phyloP scores from a whole-genome alignment of 2,113 vertebrate genomes.

The Trachemys scripta region DNA sequence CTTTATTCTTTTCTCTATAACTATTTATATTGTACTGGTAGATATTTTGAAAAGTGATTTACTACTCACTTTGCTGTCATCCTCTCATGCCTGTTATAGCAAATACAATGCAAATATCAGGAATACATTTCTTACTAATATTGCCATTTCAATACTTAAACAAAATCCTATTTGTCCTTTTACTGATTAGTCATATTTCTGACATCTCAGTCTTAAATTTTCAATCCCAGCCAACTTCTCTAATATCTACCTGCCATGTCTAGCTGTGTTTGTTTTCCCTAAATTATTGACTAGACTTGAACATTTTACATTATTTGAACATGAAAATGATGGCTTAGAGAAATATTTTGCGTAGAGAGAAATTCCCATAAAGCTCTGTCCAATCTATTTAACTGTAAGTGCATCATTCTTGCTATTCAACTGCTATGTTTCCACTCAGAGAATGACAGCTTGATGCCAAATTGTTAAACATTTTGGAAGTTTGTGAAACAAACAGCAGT shows the following conservation, averaged over 20 bases:
- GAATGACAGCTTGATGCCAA: background rate
- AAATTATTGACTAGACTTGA: background rate
- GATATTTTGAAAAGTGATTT: background rate
- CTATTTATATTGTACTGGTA: background rate
- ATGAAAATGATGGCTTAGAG: background rate
- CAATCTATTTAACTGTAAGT: background rate
- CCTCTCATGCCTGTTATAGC: background rate
- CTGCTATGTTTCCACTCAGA: background rate
- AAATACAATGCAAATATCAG: background rate
- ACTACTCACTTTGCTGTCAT: background rate
- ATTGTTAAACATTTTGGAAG: background rate
- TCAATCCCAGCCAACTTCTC: background rate
- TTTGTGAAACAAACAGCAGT: background rate
- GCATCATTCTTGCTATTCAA: background rate
- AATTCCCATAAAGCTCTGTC: background rate
- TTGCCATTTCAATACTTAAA: too few species aligned
- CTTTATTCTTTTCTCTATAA: too few species aligned
- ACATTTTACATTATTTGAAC: fast-evolving
- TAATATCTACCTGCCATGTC: background rate
- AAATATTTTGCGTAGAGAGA: background rate
- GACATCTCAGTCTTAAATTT: background rate
- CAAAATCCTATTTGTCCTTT: background rate
- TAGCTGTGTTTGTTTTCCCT: background rate
- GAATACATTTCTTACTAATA: background rate
- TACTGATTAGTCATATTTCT: background rate